These are phyloP conservation scores for Chironomus striatipennis DNA, from an alignment of 1,140 invertebrate species.

Conservation along the genomic window DNA sequence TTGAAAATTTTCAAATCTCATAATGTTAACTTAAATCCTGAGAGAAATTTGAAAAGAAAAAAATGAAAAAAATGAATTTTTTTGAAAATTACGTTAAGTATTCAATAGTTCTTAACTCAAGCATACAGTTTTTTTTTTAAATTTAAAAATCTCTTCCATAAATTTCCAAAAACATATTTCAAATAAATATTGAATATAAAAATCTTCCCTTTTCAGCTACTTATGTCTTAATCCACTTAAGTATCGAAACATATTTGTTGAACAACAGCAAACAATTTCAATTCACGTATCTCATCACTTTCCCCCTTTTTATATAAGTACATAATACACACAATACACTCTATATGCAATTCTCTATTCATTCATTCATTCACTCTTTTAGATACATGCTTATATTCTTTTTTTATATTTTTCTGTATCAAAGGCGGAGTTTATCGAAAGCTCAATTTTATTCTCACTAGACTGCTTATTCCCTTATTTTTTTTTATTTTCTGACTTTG, in stretches of 20 bases:
- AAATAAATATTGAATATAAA: background rate
- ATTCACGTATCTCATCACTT: background rate
- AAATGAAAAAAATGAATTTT: too few relatives aligned
- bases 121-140: too few relatives aligned
- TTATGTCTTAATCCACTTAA: background rate
- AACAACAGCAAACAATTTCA: background rate
- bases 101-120: too few relatives aligned
- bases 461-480: background rate
- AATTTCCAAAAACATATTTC: background rate
- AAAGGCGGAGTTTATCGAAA: conserved; percentile 7
- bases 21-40: too few relatives aligned
- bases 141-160: too few relatives aligned
- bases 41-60: too few relatives aligned
- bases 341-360: too few relatives aligned
- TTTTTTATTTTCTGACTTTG: background rate
- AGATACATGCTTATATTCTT: background rate
- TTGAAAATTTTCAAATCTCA: too few relatives aligned
- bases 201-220: background rate
- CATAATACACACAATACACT: background rate
- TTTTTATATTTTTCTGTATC: too few relatives aligned
- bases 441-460: background rate
- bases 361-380: background rate
- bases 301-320: conserved; percentile 7
- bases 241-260: background rate
- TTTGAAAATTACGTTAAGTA: too few relatives aligned